phyloP scores from a whole-genome alignment of 1,140 invertebrate species.

The Neodiprion fabricii region DNA sequence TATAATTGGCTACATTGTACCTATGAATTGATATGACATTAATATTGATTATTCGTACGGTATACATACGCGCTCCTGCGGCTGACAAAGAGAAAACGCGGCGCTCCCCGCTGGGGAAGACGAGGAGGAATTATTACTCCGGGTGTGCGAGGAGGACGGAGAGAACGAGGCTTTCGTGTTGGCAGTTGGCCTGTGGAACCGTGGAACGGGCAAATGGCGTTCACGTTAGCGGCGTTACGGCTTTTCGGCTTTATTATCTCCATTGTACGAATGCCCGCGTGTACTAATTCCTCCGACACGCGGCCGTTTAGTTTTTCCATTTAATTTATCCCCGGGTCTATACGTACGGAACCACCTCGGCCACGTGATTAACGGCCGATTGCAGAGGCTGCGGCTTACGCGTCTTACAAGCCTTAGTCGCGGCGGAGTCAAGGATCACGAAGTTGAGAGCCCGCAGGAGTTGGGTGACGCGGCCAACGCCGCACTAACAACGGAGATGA shows the following conservation, averaged over 20 bases:
- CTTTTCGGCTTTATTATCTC: neutral
- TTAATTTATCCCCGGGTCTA: neutral
- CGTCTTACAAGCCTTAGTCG: too few species aligned
- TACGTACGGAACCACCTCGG: too few species aligned
- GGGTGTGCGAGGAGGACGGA: neutral
- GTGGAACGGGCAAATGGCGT: neutral
- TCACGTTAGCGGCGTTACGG: constrained; percentile 1
- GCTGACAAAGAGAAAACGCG: constrained; percentile 9
- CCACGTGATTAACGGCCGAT: too few species aligned
- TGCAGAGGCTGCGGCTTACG: too few species aligned
- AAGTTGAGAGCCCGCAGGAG: constrained; percentile 21
- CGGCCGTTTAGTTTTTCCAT: neutral
- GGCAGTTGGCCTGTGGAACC: too few species aligned
- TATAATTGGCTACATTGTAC: constrained; percentile 48
- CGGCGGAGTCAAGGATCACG: too few species aligned
- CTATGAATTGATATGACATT: constrained; percentile 56
- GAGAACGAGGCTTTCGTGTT: neutral
- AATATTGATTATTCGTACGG: constrained; percentile 46
- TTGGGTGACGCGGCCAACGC: neutral
- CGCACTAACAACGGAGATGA: too few species aligned
- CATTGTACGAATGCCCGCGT: neutral
- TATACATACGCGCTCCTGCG: neutral
- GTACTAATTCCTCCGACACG: neutral
- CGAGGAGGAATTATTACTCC: neutral
- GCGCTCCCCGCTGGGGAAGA: too few species aligned